A percentile compares a stretch with the other conserved stretches of the same genome.
Conservation (phyloP, 2,888 invertebrate genomes). For the Himalopsyche kuldschensis region DNA sequence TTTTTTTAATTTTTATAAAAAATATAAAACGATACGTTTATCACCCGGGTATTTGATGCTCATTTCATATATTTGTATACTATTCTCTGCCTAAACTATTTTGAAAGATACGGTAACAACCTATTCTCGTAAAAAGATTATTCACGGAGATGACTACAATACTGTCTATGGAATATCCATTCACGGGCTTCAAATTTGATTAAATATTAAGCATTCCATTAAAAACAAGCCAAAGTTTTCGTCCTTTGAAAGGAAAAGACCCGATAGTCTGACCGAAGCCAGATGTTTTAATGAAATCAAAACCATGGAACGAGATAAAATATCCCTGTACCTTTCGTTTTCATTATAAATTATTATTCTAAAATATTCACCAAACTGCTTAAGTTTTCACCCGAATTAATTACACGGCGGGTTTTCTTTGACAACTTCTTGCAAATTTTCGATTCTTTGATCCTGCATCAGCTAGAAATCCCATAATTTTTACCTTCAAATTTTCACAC, state of each 20-base stretch:
- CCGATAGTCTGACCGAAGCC: neutral
- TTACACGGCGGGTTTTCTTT: neutral
- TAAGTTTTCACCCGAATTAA: neutral
- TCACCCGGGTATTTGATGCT: too few relatives aligned
- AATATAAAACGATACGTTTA: too few relatives aligned
- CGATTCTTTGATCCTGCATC: neutral
- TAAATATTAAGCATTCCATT: neutral
- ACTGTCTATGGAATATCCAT: neutral
- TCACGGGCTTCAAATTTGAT: neutral
- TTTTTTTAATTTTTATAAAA: too few relatives aligned
- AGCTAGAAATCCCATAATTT: neutral
- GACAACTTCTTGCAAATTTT: neutral
- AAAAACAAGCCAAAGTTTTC: neutral
- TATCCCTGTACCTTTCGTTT: neutral
- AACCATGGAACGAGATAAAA: neutral
- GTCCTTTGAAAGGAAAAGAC: neutral
- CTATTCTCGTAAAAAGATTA: too few relatives aligned
- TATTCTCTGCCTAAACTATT: too few relatives aligned
- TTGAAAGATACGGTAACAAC: too few relatives aligned
- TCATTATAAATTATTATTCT: neutral
- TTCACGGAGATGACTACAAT: neutral
- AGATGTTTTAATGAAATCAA: neutral
- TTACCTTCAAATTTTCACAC: neutral
- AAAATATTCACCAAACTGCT: neutral
- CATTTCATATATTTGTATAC: too few relatives aligned